phyloP scores from a whole-genome alignment of 2,888 invertebrate genomes.

The Sphaerophoria rueppellii region DNA sequence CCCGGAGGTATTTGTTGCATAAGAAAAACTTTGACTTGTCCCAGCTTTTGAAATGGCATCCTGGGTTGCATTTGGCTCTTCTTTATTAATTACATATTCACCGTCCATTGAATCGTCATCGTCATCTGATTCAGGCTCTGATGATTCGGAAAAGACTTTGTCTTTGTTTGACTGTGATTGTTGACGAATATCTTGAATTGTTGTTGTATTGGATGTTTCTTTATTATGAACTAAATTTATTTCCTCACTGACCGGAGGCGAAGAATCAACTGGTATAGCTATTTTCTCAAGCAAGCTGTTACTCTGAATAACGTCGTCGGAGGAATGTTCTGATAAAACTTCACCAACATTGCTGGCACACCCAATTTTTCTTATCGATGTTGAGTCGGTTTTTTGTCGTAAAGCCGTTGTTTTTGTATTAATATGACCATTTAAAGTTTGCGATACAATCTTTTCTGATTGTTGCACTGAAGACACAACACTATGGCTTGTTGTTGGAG shows the following conservation, averaged over 20 bases:
- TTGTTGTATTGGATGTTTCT: constrained; percentile 73
- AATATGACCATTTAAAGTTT: constrained; percentile 65
- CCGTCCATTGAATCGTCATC: constrained; percentile 76
- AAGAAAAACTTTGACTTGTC: constrained; percentile 84
- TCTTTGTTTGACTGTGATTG: constrained; percentile 34
- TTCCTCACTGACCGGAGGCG: constrained; percentile 79
- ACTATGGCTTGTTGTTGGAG: constrained; percentile 28
- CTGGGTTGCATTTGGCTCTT: constrained; percentile 83
- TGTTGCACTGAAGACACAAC: constrained; percentile 6
- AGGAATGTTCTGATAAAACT: constrained; percentile 79
- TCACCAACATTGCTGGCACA: constrained; percentile 42
- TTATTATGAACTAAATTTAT: constrained; percentile 78
- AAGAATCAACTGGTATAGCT: constrained; percentile 76
- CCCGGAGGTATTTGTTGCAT: constrained; percentile 69
- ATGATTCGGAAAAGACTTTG: constrained; percentile 61
- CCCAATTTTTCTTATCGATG: constrained; percentile 60
- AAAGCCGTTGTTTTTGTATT: constrained; percentile 58
- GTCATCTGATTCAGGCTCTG: constrained; percentile 67
- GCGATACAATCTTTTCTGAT: constrained; percentile 28
- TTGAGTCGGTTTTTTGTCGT: constrained; percentile 65
- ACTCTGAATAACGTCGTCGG: constrained; percentile 83
- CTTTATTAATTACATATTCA: constrained; percentile 75
- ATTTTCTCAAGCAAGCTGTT: constrained; percentile 75
- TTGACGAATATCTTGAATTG: constrained; percentile 60
- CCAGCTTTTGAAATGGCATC: constrained; percentile 88